Evolutionary conservation across 2,888 invertebrate genomes (phyloP), one percentile per base, ranked within the genome.

Genomic region (Nomada fabriciana): DNA sequence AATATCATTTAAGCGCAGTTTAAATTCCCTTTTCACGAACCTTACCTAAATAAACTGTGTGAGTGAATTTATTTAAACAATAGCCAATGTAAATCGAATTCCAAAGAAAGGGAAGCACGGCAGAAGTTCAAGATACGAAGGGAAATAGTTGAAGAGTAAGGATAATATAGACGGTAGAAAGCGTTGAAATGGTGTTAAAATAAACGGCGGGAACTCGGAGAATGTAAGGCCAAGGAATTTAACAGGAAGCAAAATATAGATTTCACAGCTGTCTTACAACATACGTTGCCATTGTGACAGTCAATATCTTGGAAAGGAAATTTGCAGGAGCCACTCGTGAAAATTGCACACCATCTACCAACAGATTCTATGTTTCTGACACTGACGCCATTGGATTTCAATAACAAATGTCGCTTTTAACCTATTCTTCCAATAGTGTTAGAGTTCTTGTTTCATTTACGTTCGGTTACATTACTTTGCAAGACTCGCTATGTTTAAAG

Each of bases 341-440:
- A 77, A 84, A 84, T 84, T 77, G 77, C 75, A 36, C 72, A n/a
- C 50, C 43, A 64, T 65, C 47, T 55, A 42, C 59, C 61, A 67
- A 80, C 70, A 70, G 71, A 76, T 70, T 67, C 67, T 57, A 53
- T 47, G 36, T 57, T 23, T 25, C 69, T 52, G 9, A 15, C 52
- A 52, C 20, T 74, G 42, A 23, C 18, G 47, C 10, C 67, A 9
- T 47, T 64, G 18, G 50, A 64, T 64, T 64, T 13, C 23, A 29
- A n/a, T 43, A 15, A 63, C 42, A 9, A 36, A 74, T 23, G 59
- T 57, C 61, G 50, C 10, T 53, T 63, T 47, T 68, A 57, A 67
- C 20, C n/a, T 0, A 36, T 36, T 36, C 36, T 36, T 36, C 1
- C 9, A 36, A 1, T 7, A 36, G 36, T 7, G 36, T 36, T 5